Conservation (phyloP, 2,888 invertebrate species). For the Therioaphis trifolii region DNA sequence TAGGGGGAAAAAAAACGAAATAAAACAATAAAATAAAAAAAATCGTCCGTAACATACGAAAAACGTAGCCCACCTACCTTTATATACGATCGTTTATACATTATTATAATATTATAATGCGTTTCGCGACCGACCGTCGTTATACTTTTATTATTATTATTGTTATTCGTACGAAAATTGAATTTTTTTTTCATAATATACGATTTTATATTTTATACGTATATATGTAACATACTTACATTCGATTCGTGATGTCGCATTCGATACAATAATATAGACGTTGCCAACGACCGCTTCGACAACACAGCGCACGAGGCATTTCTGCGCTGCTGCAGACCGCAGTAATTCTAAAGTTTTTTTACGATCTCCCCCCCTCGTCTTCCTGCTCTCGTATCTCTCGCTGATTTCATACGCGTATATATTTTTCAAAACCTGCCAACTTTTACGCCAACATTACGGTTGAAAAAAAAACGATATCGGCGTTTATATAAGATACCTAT, state of each 20-base stretch:
- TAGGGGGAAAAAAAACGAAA: too few relatives aligned
- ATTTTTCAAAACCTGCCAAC: conserved; percentile 8
- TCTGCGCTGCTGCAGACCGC: not conserved
- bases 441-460: not conserved
- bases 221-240: not conserved
- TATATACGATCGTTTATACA: not conserved
- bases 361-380: not conserved
- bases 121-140: not conserved
- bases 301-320: not conserved
- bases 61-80: too few relatives aligned
- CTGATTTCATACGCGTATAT: too few relatives aligned
- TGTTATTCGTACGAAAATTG: conserved; percentile 15
- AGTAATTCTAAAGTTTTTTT: not conserved
- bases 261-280: not conserved
- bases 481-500: too few relatives aligned
- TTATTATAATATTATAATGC: not conserved
- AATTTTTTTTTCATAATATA: not conserved
- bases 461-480: not conserved
- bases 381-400: not conserved
- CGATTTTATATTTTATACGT: not conserved
- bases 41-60: not conserved
- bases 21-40: too few relatives aligned
- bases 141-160: conserved; percentile 14
- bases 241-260: conserved; percentile 12
- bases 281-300: not conserved